phyloP scores from a whole-genome alignment of 2,113 vertebrate genomes.

The Sisor rabdophorus region DNA sequence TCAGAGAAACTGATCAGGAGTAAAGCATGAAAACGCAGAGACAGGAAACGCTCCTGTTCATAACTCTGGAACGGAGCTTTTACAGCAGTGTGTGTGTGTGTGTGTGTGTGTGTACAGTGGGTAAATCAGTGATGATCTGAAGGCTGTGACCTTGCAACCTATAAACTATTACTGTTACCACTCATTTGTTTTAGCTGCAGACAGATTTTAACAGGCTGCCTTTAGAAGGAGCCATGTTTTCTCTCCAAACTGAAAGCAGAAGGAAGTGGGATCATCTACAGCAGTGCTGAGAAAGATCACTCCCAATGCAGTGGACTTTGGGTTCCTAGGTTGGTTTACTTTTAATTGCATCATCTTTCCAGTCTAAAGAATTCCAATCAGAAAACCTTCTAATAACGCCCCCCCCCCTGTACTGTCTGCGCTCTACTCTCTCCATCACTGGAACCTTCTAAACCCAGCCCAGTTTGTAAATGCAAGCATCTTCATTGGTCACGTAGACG shows the following conservation, averaged over 20 bases:
- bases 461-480: no score
- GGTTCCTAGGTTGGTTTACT: not conserved
- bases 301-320: not conserved
- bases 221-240: not conserved
- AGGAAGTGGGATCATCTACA: not conserved
- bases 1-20: constrained; percentile 10
- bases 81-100: not conserved
- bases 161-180: not conserved
- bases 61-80: constrained; percentile 14
- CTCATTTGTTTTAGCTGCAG: not conserved
- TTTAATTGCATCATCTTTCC: not conserved
- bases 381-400: no score
- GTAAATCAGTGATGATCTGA: constrained; percentile 13
- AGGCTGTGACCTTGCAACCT: not conserved
- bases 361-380: no score
- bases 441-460: no score
- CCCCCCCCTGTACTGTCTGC: no score
- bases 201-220: not conserved
- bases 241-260: not conserved
- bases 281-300: not conserved
- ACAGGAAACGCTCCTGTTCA: constrained; percentile 16
- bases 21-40: not conserved
- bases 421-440: no score
- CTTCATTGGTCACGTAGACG: no score
- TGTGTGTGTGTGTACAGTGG: not conserved